Evolutionary conservation across 2,888 invertebrate genomes (phyloP).

Genomic region (Oxyteleia sp.): DNA sequence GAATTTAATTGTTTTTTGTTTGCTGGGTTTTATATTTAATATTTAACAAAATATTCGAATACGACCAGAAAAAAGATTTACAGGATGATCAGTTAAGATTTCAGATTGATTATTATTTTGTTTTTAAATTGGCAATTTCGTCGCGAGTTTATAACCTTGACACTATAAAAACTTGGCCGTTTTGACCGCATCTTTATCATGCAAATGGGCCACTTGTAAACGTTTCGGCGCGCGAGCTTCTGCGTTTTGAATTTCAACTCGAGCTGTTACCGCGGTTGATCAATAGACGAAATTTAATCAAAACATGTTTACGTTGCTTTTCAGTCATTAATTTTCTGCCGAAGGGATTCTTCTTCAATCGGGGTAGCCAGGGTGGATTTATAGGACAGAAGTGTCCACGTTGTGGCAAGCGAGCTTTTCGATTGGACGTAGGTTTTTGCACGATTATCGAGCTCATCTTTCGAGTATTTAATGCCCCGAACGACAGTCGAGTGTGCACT

Average conservation of each 20-base stretch:
- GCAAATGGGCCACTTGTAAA: conserved; percentile 21
- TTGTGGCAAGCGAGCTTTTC: too few relatives aligned
- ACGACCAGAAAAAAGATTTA: too few relatives aligned
- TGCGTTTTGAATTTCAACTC: conserved; percentile 16
- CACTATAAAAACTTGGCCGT: conserved; percentile 27
- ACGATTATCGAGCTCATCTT: background rate
- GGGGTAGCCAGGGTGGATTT: too few relatives aligned
- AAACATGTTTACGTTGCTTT: conserved; percentile 40
- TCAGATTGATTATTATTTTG: too few relatives aligned
- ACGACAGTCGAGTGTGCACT: background rate
- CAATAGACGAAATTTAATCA: conserved; percentile 43
- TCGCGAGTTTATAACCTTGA: conserved; percentile 43
- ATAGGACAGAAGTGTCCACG: too few relatives aligned
- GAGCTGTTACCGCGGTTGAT: conserved; percentile 15
- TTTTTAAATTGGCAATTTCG: too few relatives aligned
- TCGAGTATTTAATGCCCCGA: background rate
- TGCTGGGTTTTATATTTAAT: too few relatives aligned
- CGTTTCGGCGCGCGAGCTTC: background rate
- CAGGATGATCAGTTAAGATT: too few relatives aligned
- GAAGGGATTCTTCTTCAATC: conserved; percentile 26
- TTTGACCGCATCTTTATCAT: conserved; percentile 14
- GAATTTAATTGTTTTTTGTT: too few relatives aligned
- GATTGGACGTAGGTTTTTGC: too few relatives aligned
- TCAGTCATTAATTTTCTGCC: conserved; percentile 8
- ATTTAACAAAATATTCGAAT: too few relatives aligned